Conservation (phyloP, 2,888 invertebrate species). For the Tachystola acroxantha region DNA sequence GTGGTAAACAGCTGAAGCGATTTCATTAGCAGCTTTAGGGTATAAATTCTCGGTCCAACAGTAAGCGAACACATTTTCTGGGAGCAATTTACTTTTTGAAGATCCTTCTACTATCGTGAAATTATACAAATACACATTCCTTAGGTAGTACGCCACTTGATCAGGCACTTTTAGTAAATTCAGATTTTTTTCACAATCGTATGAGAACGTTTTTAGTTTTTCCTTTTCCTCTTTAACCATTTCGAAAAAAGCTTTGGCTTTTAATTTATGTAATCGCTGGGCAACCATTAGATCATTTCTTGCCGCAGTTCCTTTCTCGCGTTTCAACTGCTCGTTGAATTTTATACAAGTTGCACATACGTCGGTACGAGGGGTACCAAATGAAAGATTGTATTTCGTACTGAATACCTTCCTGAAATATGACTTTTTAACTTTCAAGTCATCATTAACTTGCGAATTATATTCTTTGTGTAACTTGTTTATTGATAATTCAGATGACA, state of each 20-base stretch:
- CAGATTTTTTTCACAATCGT: slow-evolving; percentile 8
- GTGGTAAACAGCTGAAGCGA: slow-evolving; percentile 17
- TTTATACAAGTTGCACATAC: slow-evolving; percentile 6
- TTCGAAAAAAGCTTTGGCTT: slow-evolving; percentile 2
- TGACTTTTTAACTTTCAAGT: slow-evolving; percentile 7
- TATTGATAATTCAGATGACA: slow-evolving; percentile 10
- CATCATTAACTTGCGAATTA: slow-evolving; percentile 3
- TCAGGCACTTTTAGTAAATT: slow-evolving; percentile 20
- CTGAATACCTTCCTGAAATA: slow-evolving; percentile 11
- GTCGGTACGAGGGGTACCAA: slow-evolving; percentile 7
- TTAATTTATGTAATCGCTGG: slow-evolving; percentile 1
- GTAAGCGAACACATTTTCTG: slow-evolving; percentile 25
- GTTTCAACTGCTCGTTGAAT: slow-evolving; percentile 4
- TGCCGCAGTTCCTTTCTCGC: background rate
- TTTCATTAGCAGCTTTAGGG: slow-evolving; percentile 18
- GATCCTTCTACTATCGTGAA: slow-evolving; percentile 31
- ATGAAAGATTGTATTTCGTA: slow-evolving; percentile 12
- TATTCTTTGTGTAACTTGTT: slow-evolving; percentile 13
- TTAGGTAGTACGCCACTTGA: slow-evolving; percentile 32
- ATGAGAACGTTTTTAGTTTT: slow-evolving; percentile 6
- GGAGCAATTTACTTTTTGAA: slow-evolving; percentile 21
- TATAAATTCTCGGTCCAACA: slow-evolving; percentile 20
- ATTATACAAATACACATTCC: slow-evolving; percentile 36
- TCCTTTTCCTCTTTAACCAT: background rate
- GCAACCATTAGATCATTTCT: background rate